Evolutionary conservation across 35 echinoderm and acorn worm species (phyloP).

Genomic region (Apostichopus californicus): DNA sequence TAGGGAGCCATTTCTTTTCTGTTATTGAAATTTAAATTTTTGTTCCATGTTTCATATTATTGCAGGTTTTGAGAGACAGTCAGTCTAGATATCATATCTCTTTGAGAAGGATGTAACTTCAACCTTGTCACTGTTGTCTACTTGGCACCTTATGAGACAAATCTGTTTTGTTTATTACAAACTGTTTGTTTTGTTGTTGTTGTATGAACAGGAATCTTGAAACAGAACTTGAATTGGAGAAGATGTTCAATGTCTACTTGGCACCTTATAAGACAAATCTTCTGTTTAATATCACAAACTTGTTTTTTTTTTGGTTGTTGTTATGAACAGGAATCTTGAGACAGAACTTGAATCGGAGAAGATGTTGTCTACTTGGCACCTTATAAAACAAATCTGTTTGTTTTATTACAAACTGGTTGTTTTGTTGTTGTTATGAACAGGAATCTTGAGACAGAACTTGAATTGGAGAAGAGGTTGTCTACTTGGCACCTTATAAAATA

Average conservation of each 20-base stretch:
- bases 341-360: conserved; percentile 73
- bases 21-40: not conserved
- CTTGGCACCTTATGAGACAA: not conserved
- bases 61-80: not conserved
- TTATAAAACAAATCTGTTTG: no score
- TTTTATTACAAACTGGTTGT: not conserved
- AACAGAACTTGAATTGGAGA: not conserved
- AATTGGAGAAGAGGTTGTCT: not conserved
- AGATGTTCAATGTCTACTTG: not conserved
- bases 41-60: not conserved
- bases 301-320: not conserved
- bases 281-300: not conserved
- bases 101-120: not conserved
- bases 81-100: not conserved
- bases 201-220: not conserved
- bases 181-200: not conserved
- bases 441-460: not conserved
- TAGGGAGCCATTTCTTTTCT: conserved; percentile 32
- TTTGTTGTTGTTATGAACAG: not conserved
- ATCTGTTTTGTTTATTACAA: not conserved
- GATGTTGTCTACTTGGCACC: not conserved
- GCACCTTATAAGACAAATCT: no score
- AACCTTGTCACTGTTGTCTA: not conserved
- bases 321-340: conserved; percentile 63
- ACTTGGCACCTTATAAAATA: no score